Conservation (phyloP, 2,888 invertebrate species). For the Drosophila mayaguana region DNA sequence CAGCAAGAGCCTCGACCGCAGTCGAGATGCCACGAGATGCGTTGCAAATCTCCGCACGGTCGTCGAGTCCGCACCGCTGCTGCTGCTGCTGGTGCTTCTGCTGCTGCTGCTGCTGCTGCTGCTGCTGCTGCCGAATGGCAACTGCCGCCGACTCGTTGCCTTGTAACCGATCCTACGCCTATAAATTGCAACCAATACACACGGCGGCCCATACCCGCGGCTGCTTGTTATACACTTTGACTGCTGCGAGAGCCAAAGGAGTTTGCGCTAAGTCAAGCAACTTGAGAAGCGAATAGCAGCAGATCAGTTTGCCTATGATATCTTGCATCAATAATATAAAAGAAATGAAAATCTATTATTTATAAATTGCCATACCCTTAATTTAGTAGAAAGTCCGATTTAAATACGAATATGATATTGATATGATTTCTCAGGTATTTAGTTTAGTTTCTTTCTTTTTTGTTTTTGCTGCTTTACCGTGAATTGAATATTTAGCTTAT, state of each 20-base stretch:
- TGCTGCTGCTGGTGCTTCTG: too few species aligned
- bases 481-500: neutral
- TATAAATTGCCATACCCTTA: neutral
- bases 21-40: conserved; percentile 44
- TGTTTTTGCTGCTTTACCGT: neutral
- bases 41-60: conserved; percentile 52
- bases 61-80: conserved; percentile 1
- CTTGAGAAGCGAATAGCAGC: neutral
- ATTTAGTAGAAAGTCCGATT: neutral
- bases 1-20: conserved; percentile 31
- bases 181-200: conserved; percentile 77
- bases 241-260: conserved; percentile 13
- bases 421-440: neutral
- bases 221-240: conserved; percentile 69
- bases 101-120: conserved; percentile 29
- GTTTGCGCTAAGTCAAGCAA: conserved; percentile 25
- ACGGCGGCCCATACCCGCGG: conserved; percentile 66
- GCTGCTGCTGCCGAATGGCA: conserved; percentile 54
- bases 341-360: too few species aligned
- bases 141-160: conserved; percentile 75
- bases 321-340: too few species aligned
- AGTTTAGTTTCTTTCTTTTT: neutral
- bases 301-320: neutral
- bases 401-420: neutral
- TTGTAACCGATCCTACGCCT: conserved; percentile 78